These are phyloP conservation scores for Embiotoca jacksoni DNA, from an alignment of 2,113 vertebrate genomes.

Conservation along the genomic window DNA sequence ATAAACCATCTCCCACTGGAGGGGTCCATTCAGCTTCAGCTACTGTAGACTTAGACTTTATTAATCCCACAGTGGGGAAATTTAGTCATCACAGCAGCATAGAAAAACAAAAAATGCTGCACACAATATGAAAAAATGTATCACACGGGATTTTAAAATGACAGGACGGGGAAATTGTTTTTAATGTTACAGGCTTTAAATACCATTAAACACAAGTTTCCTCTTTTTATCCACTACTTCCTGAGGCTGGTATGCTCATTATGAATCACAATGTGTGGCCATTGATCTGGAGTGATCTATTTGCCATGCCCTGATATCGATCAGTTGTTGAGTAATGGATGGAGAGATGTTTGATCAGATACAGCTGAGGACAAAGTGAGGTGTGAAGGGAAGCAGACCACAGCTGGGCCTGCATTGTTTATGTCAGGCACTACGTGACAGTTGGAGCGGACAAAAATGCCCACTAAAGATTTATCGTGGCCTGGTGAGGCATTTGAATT, in stretches of 20 bases:
- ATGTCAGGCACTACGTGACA: constrained; percentile 8
- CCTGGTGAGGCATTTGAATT: constrained; percentile 21
- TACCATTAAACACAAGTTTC: not conserved
- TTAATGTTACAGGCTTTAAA: constrained; percentile 5
- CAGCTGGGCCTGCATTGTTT: not conserved
- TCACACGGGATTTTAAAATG: constrained; percentile 4
- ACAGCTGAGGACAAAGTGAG: not conserved
- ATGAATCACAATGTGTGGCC: not conserved
- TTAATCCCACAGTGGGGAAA: no score
- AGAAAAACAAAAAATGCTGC: no score
- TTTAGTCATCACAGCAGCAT: no score
- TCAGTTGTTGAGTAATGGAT: constrained; percentile 18
- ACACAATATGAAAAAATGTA: not conserved
- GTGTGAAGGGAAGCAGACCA: constrained; percentile 1
- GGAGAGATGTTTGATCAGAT: constrained; percentile 3
- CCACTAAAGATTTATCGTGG: constrained; percentile 7
- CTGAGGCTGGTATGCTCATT: not conserved
- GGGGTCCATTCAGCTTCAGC: not conserved
- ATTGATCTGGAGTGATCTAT: constrained; percentile 31
- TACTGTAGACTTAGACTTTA: no score
- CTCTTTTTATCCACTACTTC: not conserved
- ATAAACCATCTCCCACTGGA: not conserved
- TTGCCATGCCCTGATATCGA: constrained; percentile 39
- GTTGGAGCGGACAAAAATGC: not conserved
- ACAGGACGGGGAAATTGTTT: not conserved